Conservation (phyloP, 2,888 invertebrate genomes). For the Chaitophorus viminalis region DNA sequence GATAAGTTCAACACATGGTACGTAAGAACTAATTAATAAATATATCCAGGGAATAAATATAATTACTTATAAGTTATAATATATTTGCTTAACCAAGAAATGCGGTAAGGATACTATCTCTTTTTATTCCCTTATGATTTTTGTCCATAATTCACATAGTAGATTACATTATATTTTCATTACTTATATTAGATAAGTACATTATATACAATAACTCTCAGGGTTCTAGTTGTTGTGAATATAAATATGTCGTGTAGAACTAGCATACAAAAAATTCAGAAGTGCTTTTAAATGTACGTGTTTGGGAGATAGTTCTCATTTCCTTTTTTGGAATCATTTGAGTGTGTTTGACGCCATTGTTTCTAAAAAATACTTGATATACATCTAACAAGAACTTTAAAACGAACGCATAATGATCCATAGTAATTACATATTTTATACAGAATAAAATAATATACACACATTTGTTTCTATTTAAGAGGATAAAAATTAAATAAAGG, state of each 20-base stretch:
- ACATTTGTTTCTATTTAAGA: neutral
- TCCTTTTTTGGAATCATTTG: conserved; percentile 15
- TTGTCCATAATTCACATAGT: neutral
- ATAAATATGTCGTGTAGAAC: neutral
- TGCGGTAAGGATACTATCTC: neutral
- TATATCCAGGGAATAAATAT: neutral
- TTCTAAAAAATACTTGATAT: conserved; percentile 9
- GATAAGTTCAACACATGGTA: too few species aligned
- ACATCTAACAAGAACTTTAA: neutral
- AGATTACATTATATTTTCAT: neutral
- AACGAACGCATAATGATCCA: neutral
- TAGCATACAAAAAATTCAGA: neutral
- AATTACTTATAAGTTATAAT: neutral
- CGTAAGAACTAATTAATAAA: neutral
- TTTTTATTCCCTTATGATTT: neutral
- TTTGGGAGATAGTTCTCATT: conserved; percentile 14
- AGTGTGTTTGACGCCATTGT: neutral
- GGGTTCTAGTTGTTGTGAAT: neutral
- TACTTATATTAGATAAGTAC: neutral
- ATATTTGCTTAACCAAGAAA: neutral
- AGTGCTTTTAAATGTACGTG: neutral
- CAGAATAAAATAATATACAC: neutral
- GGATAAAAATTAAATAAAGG: neutral
- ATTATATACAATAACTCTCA: neutral
- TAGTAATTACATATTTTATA: conserved; percentile 23